Conservation (phyloP, 35 echinoderm and acorn worm genomes). For the Heliocidaris erythrogramma region DNA sequence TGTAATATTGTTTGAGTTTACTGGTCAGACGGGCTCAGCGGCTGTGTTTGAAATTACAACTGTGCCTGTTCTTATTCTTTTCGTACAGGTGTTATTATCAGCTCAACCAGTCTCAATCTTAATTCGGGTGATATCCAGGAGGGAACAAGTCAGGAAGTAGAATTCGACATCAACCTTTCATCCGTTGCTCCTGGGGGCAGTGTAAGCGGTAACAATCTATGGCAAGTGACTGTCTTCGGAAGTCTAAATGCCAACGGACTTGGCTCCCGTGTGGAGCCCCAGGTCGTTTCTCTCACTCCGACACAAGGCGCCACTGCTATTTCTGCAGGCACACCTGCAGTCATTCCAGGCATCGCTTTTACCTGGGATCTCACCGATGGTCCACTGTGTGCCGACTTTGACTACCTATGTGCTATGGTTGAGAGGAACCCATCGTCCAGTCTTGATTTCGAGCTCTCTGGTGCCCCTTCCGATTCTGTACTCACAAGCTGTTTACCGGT, state of each 20-base stretch:
- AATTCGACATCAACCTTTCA: constrained; percentile 50
- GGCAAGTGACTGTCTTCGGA: constrained; percentile 61
- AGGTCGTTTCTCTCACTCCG: background rate
- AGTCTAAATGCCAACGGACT: constrained; percentile 52
- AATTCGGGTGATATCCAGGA: constrained; percentile 6
- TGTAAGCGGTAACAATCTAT: constrained; percentile 54
- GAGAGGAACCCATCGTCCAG: constrained; percentile 38
- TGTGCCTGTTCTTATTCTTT: background rate
- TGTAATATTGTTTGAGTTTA: too few species aligned
- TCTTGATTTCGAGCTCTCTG: constrained; percentile 56
- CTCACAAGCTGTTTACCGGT: constrained; percentile 54
- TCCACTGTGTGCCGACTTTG: constrained; percentile 56
- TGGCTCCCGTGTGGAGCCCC: background rate
- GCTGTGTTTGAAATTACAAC: too few species aligned
- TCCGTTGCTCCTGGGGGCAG: constrained; percentile 47
- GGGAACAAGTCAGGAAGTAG: background rate
- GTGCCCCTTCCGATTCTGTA: constrained; percentile 50
- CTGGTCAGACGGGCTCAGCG: too few species aligned
- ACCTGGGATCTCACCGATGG: constrained; percentile 38
- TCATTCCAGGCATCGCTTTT: constrained; percentile 2
- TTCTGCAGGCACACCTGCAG: constrained; percentile 17
- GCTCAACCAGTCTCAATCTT: constrained; percentile 34
- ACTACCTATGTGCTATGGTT: constrained; percentile 65
- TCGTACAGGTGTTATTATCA: constrained; percentile 60
- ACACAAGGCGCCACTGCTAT: constrained; percentile 8